A percentile compares a stretch with the other conserved stretches of the same genome.
Conservation (phyloP, 2,113 vertebrate genomes). For the Calidris pugnax region DNA sequence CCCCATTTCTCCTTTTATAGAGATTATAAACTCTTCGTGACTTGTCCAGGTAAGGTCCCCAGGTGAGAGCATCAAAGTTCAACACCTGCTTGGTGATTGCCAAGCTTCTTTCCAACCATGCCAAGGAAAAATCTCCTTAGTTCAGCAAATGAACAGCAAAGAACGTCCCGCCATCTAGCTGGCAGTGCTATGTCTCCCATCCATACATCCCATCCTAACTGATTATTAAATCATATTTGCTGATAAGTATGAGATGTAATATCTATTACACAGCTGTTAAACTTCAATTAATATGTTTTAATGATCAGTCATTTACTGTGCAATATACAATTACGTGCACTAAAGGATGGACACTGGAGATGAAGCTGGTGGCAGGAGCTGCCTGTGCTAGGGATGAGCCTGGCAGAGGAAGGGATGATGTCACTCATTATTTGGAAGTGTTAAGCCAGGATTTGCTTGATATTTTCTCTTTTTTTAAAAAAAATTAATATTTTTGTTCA, state of each 20-base stretch:
- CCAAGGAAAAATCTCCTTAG: neutral
- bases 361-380: neutral
- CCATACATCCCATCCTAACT: constrained; percentile 13
- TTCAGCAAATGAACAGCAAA: neutral
- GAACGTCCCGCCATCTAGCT: neutral
- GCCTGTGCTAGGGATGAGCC: neutral
- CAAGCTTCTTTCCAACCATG: neutral
- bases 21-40: neutral
- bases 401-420: neutral
- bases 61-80: neutral
- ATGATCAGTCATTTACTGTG: constrained; percentile 58
- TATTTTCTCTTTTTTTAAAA: neutral
- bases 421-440: neutral
- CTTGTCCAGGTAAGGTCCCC: neutral
- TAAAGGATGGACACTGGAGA: neutral
- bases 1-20: neutral
- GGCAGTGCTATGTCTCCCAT: neutral
- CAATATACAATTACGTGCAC: constrained; percentile 34
- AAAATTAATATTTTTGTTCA: neutral
- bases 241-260: constrained; percentile 61
- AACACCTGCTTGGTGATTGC: neutral
- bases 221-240: constrained; percentile 65
- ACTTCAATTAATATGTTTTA: constrained; percentile 67
- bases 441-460: rapidly evolving
- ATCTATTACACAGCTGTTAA: constrained; percentile 68